Evolutionary conservation across 2,113 vertebrate genomes (phyloP).

Genomic region (Theristicus caerulescens): DNA sequence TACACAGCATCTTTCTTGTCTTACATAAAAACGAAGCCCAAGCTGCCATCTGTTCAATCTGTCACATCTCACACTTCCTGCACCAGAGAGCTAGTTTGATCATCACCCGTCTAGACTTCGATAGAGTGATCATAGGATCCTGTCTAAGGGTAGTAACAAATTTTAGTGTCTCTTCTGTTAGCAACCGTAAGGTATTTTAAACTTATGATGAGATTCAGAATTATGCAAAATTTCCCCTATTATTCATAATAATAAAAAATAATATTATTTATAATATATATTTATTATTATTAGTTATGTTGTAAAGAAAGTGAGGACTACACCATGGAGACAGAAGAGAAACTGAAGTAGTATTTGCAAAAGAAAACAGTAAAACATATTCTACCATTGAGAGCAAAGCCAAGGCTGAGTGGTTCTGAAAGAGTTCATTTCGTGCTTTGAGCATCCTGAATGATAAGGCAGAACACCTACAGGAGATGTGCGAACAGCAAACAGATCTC

Average conservation of each 20-base stretch:
- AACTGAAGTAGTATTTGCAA: not conserved
- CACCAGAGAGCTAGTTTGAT: not conserved
- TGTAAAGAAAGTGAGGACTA: not conserved
- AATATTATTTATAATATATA: too few relatives aligned
- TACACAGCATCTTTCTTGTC: not conserved
- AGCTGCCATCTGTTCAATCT: not conserved
- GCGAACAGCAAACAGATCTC: not conserved
- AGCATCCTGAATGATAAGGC: not conserved
- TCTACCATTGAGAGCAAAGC: not conserved
- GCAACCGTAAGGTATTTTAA: not conserved
- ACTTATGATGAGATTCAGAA: not conserved
- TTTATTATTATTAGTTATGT: not conserved
- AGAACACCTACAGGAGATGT: not conserved
- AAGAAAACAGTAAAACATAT: not conserved
- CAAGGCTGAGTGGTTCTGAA: not conserved
- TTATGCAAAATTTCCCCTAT: not conserved
- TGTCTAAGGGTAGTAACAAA: not conserved
- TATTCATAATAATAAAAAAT: not conserved
- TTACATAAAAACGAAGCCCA: not conserved
- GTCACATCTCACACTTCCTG: not conserved
- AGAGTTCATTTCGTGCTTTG: too few relatives aligned
- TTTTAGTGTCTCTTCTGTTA: not conserved
- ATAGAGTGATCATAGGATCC: not conserved
- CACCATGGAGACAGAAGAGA: not conserved
- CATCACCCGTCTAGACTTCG: not conserved